Conservation (phyloP, 2,113 vertebrate genomes). For the Rhea americana region DNA sequence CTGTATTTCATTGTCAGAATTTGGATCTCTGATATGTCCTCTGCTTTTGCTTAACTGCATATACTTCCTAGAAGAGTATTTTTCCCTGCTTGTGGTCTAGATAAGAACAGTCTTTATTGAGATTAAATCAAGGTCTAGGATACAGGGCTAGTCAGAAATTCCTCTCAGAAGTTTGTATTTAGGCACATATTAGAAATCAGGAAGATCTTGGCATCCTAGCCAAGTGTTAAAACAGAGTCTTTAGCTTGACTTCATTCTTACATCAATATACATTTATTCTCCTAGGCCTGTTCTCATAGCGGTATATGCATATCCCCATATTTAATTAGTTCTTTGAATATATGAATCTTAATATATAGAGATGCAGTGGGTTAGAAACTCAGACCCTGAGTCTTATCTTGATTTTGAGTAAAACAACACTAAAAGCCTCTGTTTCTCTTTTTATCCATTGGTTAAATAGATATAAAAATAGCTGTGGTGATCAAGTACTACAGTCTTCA, state of each 20-base stretch:
- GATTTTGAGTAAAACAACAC: neutral
- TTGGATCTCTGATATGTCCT: neutral
- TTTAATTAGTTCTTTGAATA: neutral
- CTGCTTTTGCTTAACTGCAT: neutral
- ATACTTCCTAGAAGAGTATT: neutral
- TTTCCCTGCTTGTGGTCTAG: neutral
- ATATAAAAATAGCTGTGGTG: neutral
- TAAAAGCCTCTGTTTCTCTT: neutral
- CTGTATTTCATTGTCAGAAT: neutral
- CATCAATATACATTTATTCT: neutral
- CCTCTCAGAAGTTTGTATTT: neutral
- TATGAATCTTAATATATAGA: neutral
- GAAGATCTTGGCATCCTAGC: neutral
- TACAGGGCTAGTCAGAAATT: neutral
- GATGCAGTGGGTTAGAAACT: neutral
- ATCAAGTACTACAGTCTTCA: neutral
- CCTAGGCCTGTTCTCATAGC: neutral
- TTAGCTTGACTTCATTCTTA: neutral
- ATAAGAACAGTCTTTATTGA: neutral
- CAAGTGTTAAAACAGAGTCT: neutral
- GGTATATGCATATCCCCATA: neutral
- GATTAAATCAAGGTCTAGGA: neutral
- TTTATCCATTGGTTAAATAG: neutral
- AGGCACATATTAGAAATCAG: neutral
- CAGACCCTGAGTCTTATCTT: neutral